A percentile compares a stretch with the other conserved stretches of the same genome.
Conservation (phyloP, 1,140 invertebrate genomes). For the Magallana gigas region DNA sequence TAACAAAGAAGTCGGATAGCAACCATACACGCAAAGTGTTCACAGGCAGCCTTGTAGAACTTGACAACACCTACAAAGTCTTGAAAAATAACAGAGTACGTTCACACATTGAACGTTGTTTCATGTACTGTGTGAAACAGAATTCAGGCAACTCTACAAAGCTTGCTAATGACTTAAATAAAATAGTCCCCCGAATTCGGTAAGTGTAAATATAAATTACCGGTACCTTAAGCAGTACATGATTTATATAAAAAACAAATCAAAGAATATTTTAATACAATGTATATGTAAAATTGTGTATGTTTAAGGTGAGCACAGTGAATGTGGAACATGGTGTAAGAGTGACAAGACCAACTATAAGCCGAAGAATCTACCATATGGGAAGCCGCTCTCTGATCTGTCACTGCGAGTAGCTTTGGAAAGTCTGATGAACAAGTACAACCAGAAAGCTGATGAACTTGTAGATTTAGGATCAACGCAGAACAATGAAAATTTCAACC, state of each 20-base stretch:
- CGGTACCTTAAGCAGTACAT: background rate
- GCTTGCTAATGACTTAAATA: background rate
- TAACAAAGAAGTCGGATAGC: background rate
- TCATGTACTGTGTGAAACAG: slow-evolving; percentile 26
- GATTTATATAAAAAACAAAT: too few species aligned
- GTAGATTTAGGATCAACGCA: background rate
- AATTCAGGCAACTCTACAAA: background rate
- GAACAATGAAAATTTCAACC: slow-evolving; percentile 30
- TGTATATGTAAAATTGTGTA: too few species aligned
- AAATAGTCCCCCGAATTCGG: background rate
- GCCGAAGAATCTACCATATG: slow-evolving; percentile 37
- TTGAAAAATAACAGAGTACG: slow-evolving; percentile 24
- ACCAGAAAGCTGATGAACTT: slow-evolving; percentile 27
- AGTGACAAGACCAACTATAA: slow-evolving; percentile 12
- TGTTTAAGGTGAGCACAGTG: background rate
- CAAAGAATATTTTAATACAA: too few species aligned
- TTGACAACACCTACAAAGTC: background rate
- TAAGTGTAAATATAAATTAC: too few species aligned
- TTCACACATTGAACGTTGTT: background rate
- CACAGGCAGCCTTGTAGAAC: background rate
- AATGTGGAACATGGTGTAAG: slow-evolving; percentile 31
- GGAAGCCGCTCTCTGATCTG: background rate
- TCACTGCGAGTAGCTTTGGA: slow-evolving; percentile 21
- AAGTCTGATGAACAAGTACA: slow-evolving; percentile 12
- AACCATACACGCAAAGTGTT: background rate